phyloP scores from a whole-genome alignment of 2,888 invertebrate species.

The Ophioninae sp. region DNA sequence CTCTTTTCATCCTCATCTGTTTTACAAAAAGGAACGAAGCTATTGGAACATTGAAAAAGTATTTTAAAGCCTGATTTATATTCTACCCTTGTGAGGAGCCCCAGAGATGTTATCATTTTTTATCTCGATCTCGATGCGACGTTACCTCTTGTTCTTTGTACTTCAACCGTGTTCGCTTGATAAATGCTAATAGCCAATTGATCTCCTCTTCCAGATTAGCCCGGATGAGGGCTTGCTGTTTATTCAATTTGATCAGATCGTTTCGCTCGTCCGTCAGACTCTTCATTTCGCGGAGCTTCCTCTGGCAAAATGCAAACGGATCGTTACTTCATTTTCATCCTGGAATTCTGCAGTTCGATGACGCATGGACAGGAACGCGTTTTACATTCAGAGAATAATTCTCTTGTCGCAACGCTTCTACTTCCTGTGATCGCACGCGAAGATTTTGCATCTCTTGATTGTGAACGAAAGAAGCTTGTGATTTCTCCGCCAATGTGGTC shows the following conservation, averaged over 20 bases:
- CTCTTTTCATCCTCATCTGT: slow-evolving; percentile 66
- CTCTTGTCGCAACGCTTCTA: slow-evolving; percentile 65
- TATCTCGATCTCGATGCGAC: neutral
- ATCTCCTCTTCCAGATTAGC: slow-evolving; percentile 74
- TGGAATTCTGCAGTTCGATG: neutral
- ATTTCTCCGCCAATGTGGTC: slow-evolving; percentile 66
- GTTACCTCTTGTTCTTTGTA: slow-evolving; percentile 68
- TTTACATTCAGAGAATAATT: slow-evolving; percentile 68
- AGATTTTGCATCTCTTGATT: slow-evolving; percentile 69
- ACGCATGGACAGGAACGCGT: neutral
- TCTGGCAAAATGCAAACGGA: slow-evolving; percentile 32
- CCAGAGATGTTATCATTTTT: no score
- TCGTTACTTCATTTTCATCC: neutral
- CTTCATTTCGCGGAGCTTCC: slow-evolving; percentile 51
- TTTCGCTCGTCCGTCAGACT: slow-evolving; percentile 65
- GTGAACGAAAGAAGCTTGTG: slow-evolving; percentile 62
- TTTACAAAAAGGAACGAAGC: neutral
- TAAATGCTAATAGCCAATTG: slow-evolving; percentile 67
- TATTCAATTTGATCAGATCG: slow-evolving; percentile 66
- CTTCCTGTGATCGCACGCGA: slow-evolving; percentile 60
- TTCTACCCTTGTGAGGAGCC: no score
- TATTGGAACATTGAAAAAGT: neutral
- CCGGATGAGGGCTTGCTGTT: slow-evolving; percentile 58
- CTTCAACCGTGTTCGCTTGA: slow-evolving; percentile 64
- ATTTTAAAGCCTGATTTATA: no score